Conservation (phyloP, 2,797 vertebrate genomes). For the Urophycis tenuis region DNA sequence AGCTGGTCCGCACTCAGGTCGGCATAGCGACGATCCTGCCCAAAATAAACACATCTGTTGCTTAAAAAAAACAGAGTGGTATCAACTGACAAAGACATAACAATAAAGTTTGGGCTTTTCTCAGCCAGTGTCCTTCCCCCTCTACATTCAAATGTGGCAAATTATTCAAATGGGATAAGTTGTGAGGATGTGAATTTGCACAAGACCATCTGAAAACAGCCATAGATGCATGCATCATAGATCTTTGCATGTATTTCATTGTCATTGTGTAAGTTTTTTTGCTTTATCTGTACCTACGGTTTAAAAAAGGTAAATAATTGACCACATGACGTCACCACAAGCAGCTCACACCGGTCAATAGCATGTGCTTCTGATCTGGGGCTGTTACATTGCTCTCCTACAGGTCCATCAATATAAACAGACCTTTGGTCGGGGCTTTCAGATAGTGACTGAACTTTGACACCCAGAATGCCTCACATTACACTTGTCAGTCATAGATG, state of each 20-base stretch:
- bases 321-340: not conserved
- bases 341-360: not conserved
- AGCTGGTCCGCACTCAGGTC: constrained; percentile 84
- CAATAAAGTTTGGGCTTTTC: no score
- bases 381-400: not conserved
- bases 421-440: constrained; percentile 21
- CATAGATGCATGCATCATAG: not conserved
- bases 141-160: no score
- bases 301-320: not conserved
- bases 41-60: not conserved
- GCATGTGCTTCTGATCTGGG: not conserved
- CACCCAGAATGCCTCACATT: constrained; percentile 22
- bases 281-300: not conserved
- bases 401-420: constrained; percentile 7
- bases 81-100: not conserved
- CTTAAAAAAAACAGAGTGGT: not conserved
- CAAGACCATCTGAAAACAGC: not conserved
- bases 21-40: constrained; percentile 84
- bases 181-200: not conserved
- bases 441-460: constrained; percentile 52
- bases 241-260: not conserved
- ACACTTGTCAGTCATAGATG: constrained; percentile 53
- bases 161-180: no score
- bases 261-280: not conserved
- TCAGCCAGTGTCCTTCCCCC: not conserved